A percentile compares a stretch with the other conserved stretches of the same genome.
Conservation (phyloP, 2,113 vertebrate species). For the Gobiocypris rarus region DNA sequence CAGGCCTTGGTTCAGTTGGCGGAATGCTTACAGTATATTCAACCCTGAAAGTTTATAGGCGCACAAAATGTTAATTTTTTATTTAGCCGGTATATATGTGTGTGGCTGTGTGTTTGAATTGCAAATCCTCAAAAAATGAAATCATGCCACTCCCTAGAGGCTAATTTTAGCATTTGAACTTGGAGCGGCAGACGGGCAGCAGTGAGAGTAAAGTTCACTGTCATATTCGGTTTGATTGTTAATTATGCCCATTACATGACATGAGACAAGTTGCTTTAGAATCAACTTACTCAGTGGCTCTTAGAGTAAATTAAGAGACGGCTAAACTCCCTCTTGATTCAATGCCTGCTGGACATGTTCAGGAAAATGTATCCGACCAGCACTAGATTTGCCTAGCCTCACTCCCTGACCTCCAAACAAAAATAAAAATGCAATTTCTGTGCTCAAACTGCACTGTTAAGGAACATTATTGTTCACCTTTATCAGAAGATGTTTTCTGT, state of each 20-base stretch:
- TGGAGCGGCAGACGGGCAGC: not conserved
- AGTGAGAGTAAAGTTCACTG: slow-evolving; percentile 9
- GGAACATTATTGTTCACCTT: slow-evolving; percentile 58
- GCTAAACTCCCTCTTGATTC: slow-evolving; percentile 10
- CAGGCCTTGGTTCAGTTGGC: not conserved
- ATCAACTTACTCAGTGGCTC: not conserved
- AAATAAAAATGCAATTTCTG: not conserved
- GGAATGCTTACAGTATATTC: not conserved
- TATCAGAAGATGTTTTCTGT: slow-evolving; percentile 73
- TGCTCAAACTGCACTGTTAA: not conserved
- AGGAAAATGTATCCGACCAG: not conserved
- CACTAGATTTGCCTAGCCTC: not conserved
- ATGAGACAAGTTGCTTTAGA: slow-evolving; percentile 14
- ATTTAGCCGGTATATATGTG: not conserved
- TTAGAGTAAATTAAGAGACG: slow-evolving; percentile 10
- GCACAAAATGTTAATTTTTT: not conserved
- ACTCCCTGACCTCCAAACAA: slow-evolving; percentile 8
- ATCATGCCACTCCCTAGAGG: slow-evolving; percentile 5
- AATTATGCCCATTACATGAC: slow-evolving; percentile 17
- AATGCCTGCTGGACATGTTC: not conserved
- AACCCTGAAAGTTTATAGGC: not conserved
- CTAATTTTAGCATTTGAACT: slow-evolving; percentile 34
- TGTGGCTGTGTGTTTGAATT: slow-evolving; percentile 23
- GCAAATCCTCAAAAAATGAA: slow-evolving; percentile 9
- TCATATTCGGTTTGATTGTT: slow-evolving; percentile 24